Percentiles rank a stretch among this genome's conserved stretches.
Evolutionary conservation across 2,797 vertebrate genomes (phyloP).

Genomic region (Poeciliopsis presidionis): DNA sequence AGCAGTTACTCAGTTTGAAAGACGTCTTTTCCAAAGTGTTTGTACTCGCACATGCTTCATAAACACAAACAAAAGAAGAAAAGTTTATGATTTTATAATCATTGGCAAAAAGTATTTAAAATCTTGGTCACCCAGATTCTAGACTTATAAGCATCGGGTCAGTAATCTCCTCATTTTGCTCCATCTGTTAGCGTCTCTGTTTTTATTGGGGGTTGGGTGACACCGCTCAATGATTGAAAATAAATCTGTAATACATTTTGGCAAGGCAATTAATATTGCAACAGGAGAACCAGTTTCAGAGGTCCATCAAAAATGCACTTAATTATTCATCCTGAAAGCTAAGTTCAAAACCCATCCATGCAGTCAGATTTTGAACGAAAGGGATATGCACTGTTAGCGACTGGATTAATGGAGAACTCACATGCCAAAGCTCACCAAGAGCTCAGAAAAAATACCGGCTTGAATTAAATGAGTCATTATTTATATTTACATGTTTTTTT

Average conservation of each 20-base stretch:
- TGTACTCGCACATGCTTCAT: not conserved
- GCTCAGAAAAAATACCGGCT: not conserved
- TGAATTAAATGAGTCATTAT: not conserved
- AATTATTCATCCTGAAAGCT: slow-evolving; percentile 79
- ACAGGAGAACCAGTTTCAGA: slow-evolving; percentile 72
- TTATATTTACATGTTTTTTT: not conserved
- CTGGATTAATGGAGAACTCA: slow-evolving; percentile 40
- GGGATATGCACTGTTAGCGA: slow-evolving; percentile 31
- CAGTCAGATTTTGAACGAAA: slow-evolving; percentile 47
- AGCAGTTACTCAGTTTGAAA: slow-evolving; percentile 2
- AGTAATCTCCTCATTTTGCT: slow-evolving; percentile 42
- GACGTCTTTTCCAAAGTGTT: not conserved
- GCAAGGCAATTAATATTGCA: slow-evolving; percentile 80
- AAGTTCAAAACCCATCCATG: slow-evolving; percentile 72
- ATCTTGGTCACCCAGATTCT: slow-evolving; percentile 18
- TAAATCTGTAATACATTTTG: slow-evolving; percentile 77
- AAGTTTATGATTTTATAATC: not conserved
- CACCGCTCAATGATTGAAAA: slow-evolving; percentile 70
- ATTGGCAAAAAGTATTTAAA: slow-evolving; percentile 2
- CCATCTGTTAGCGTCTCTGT: slow-evolving; percentile 40
- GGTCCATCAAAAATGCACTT: slow-evolving; percentile 75
- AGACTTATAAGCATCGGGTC: slow-evolving; percentile 35
- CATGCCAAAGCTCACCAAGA: slow-evolving; percentile 11
- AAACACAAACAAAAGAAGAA: not conserved
- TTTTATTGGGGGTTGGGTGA: slow-evolving; percentile 33